Base-by-base conservation (phyloP, 1,140 invertebrate genomes). In the Sycophaga agraensis region DNA sequence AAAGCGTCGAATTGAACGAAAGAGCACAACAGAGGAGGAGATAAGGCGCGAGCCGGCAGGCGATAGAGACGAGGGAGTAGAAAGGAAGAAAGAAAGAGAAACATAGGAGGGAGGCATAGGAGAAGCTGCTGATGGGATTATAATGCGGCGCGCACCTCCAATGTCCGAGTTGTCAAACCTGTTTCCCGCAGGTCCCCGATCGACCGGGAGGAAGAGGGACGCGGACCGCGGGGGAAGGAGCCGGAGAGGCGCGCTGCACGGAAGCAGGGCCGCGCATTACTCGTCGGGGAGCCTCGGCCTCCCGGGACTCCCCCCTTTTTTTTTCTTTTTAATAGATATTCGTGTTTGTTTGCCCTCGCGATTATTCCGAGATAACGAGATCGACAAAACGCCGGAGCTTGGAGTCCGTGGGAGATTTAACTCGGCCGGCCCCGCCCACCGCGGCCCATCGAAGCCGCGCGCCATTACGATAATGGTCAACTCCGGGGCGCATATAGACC, bases 141-240 rank as follows among this genome's bases (percentile, higher is more conserved):
- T 75, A 75, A 79, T 79, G 77, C 73, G 73, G 67, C 76, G 28
- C 28, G 28, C 28, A 70, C 68, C 68, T 66, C 72, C 70, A 68
- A 72, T 72, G 69, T 74, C 70, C 72, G 73, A 71, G 69, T 79
- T 78, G 77, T 79, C 77, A 79, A 80, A 79, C 78, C 78, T 75
- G 76, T 79, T 80, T 75, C 67, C 60, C 70, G 66, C 66, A 53
- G 5, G 28, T 11, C 28, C 4, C 28, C 28, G 28, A 31, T 31
- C 28, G 28, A 31, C 28, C 28, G 28, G 5, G 28, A 4, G 28
- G 28, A 31, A 6, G 11, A 6, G 11, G 11, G 4, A 31, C 28
- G 28, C 28, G 28, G 5, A 11, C 4, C 28, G 28, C 5, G 11
- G 28, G 11, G 11, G 5, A 31, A 11, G 5, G 28, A 4, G 28